These are phyloP conservation scores for Tachycineta bicolor DNA, from an alignment of 2,113 vertebrate genomes.

Conservation along the genomic window DNA sequence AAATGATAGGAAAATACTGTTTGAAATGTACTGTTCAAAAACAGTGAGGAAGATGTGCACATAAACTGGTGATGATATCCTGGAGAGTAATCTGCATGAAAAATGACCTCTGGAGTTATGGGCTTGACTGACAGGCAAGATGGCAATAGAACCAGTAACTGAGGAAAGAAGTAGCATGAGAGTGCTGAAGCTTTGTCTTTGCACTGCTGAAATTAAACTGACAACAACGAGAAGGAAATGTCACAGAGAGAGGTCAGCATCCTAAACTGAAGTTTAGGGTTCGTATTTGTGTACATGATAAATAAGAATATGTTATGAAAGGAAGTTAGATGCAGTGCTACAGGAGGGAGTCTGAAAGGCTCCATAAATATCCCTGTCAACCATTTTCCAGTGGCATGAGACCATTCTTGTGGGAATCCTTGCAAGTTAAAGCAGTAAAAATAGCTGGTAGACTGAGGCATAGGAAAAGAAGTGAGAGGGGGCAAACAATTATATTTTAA, in stretches of 20 bases:
- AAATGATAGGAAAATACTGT: not conserved
- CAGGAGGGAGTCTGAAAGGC: not conserved
- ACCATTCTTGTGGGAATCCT: not conserved
- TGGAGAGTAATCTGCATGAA: not conserved
- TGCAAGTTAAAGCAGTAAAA: slow-evolving; percentile 24
- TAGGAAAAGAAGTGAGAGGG: not conserved
- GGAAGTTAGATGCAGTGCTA: not conserved
- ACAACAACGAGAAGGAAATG: not conserved
- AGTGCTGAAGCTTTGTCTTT: not conserved
- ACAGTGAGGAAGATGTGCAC: not conserved
- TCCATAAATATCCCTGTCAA: not conserved
- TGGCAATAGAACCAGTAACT: not conserved
- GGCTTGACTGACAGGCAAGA: not conserved
- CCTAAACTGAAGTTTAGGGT: not conserved
- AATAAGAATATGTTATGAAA: not conserved
- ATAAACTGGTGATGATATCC: not conserved
- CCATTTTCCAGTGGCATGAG: not conserved
- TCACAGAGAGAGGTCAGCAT: not conserved
- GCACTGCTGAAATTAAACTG: not conserved
- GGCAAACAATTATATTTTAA: not conserved
- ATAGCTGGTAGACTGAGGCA: not conserved
- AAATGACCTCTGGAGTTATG: not conserved
- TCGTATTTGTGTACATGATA: not conserved
- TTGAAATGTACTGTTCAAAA: not conserved
- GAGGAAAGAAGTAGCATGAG: not conserved